A percentile compares a stretch with the other conserved stretches of the same genome.
Conservation (phyloP, 2,888 invertebrate genomes). For the Limnephilus rhombicus region DNA sequence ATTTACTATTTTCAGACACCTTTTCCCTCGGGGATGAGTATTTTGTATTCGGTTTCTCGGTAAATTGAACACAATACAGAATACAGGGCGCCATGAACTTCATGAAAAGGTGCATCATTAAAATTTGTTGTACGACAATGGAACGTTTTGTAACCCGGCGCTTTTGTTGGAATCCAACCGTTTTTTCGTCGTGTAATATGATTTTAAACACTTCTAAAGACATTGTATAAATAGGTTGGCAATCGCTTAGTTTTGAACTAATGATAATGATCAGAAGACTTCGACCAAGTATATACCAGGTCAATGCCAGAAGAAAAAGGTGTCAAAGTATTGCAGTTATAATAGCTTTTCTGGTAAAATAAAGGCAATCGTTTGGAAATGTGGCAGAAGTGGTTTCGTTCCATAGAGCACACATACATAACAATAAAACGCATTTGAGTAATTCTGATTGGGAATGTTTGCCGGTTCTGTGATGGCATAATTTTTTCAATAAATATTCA, state of each 20-base stretch:
- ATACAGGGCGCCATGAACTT: conserved; percentile 9
- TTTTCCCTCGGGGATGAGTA: conserved; percentile 12
- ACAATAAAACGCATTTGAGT: too few species aligned
- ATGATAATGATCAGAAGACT: background rate
- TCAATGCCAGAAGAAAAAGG: background rate
- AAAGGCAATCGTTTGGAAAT: too few species aligned
- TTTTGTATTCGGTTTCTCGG: conserved; percentile 46
- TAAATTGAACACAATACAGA: conserved; percentile 41
- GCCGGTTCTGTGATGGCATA: too few species aligned
- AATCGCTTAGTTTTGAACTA: background rate
- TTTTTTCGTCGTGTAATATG: background rate
- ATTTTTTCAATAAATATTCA: too few species aligned
- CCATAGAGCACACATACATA: too few species aligned
- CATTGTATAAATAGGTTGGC: too few species aligned
- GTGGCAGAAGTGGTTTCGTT: too few species aligned
- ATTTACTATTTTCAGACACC: background rate
- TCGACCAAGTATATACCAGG: too few species aligned
- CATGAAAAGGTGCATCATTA: background rate
- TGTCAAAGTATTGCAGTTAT: too few species aligned
- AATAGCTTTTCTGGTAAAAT: too few species aligned
- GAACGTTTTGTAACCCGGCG: background rate
- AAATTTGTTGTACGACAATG: conserved; percentile 11
- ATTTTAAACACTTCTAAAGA: background rate
- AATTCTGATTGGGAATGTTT: too few species aligned
- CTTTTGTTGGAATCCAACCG: background rate